These are phyloP conservation scores for Coenonympha arcania DNA, from an alignment of 2,888 invertebrate genomes.

Conservation along the genomic window DNA sequence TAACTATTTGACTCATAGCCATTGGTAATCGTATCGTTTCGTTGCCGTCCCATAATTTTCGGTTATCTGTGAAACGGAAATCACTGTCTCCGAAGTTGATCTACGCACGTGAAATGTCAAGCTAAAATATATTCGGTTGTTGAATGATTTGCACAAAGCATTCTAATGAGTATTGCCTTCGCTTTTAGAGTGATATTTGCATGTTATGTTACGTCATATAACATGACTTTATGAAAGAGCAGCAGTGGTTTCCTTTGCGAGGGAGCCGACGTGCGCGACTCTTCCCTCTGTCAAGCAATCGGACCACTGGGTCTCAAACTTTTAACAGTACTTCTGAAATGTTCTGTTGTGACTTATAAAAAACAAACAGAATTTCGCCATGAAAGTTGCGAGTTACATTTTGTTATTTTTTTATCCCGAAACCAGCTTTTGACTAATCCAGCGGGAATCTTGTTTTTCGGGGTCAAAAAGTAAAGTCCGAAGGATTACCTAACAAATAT, in stretches of 20 bases:
- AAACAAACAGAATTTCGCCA: too few relatives aligned
- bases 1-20: too few relatives aligned
- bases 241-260: not conserved
- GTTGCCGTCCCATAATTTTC: not conserved
- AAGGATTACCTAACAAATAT: too few relatives aligned
- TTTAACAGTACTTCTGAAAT: not conserved
- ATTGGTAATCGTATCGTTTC: too few relatives aligned
- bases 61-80: not conserved
- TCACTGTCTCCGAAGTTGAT: slow-evolving; percentile 7
- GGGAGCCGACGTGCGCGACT: not conserved
- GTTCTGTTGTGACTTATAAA: not conserved
- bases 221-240: not conserved
- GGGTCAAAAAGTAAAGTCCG: too few relatives aligned
- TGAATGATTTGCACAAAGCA: slow-evolving; percentile 10
- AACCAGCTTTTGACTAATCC: too few relatives aligned
- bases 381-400: too few relatives aligned
- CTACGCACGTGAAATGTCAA: slow-evolving; percentile 14
- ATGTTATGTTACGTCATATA: not conserved
- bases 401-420: too few relatives aligned
- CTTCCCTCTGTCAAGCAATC: not conserved
- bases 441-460: too few relatives aligned
- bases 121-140: slow-evolving; percentile 8
- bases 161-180: slow-evolving; percentile 8
- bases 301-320: not conserved
- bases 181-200: slow-evolving; percentile 12